phyloP scores from a whole-genome alignment of 1,140 invertebrate species.

The Pectinophora gossypiella region DNA sequence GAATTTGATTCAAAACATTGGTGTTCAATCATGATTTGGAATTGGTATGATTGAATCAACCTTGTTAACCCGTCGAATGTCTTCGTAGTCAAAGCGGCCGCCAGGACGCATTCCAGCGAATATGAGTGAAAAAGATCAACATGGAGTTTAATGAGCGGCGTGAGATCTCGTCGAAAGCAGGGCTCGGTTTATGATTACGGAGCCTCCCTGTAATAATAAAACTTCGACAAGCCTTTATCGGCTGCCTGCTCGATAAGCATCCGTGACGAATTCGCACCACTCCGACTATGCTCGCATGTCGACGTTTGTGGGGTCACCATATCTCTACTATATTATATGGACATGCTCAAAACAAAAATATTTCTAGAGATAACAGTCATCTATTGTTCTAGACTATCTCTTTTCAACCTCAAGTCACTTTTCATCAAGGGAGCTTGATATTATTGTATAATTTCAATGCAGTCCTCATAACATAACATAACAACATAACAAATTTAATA shows the following conservation, averaged over 20 bases:
- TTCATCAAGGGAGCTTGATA: no score
- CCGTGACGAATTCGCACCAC: slow-evolving; percentile 72
- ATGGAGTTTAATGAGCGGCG: slow-evolving; percentile 42
- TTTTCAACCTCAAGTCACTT: no score
- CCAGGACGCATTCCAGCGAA: no score
- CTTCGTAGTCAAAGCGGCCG: background rate
- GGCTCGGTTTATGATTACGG: slow-evolving; percentile 49
- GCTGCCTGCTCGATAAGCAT: slow-evolving; percentile 66
- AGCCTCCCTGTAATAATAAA: slow-evolving; percentile 65
- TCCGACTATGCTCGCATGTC: slow-evolving; percentile 39
- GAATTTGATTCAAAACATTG: no score
- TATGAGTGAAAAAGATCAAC: slow-evolving; percentile 31
- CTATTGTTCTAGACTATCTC: no score
- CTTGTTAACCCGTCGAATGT: background rate
- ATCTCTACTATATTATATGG: no score
- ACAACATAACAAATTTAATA: no score
- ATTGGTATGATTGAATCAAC: background rate
- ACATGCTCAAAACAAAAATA: no score
- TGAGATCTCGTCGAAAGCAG: slow-evolving; percentile 48
- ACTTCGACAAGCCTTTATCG: slow-evolving; percentile 69
- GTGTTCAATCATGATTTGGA: background rate
- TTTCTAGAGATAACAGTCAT: no score
- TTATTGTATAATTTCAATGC: no score
- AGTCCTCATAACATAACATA: no score
- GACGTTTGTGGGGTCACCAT: no score